Conservation (phyloP, 2,888 invertebrate genomes). For the Phortica okadai region DNA sequence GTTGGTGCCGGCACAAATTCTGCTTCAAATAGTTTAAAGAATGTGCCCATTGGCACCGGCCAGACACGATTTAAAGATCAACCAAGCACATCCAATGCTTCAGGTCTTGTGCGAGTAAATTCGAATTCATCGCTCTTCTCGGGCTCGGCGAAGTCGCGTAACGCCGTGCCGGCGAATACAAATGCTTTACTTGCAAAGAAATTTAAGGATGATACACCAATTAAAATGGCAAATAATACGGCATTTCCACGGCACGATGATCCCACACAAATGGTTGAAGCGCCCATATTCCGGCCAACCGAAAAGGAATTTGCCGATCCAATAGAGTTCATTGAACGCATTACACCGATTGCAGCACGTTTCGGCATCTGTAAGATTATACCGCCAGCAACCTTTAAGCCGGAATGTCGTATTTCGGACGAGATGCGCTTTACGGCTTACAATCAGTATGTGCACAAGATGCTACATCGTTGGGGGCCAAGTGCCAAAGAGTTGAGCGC, state of each 20-base stretch:
- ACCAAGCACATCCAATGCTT: conserved; percentile 49
- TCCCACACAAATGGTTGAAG: conserved; percentile 81
- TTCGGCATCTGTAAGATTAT: conserved; percentile 93
- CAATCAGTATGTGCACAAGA: conserved; percentile 92
- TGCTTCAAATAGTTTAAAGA: conserved; percentile 60
- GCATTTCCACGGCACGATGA: conserved; percentile 77
- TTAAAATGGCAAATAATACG: conserved; percentile 76
- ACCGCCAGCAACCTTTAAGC: conserved; percentile 87
- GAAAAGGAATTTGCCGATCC: conserved; percentile 93
- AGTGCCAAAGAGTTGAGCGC: conserved; percentile 90
- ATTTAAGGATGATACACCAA: conserved; percentile 75
- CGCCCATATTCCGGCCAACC: conserved; percentile 88
- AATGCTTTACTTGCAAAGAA: conserved; percentile 67
- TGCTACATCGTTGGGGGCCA: conserved; percentile 92
- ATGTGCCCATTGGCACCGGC: conserved; percentile 78
- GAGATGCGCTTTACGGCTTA: conserved; percentile 91
- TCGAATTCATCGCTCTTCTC: conserved; percentile 75
- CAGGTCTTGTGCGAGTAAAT: conserved; percentile 72
- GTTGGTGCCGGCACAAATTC: conserved; percentile 45
- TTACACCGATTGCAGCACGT: conserved; percentile 84
- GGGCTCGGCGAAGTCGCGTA: conserved; percentile 74
- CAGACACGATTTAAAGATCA: conserved; percentile 77
- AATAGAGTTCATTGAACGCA: conserved; percentile 88
- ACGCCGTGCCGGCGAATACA: conserved; percentile 47
- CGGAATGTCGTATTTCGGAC: conserved; percentile 89